Evolutionary conservation across 2,888 invertebrate species (phyloP), one percentile per base, ranked within the genome.

Genomic region (Tethea ocularis): DNA sequence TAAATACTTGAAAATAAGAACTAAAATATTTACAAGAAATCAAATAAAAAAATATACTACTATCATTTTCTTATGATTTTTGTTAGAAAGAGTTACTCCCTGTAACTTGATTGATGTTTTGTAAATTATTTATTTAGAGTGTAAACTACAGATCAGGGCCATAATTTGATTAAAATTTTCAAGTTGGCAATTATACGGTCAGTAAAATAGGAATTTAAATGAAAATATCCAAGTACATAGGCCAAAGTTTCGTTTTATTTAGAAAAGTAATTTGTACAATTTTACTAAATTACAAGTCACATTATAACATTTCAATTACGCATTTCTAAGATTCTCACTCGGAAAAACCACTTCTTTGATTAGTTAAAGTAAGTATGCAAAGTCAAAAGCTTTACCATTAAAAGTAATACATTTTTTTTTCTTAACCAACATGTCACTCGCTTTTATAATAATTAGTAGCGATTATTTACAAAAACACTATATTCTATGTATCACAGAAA

Each of bases 401-500:
- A 58, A 23, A 38, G 61, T 64, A 66, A 66, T 68, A 61, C 73
- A 82, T 74, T 77, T 79, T 71, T 79, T 69, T 73, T 75, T 77
- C 74, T 79, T 85, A 86, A 13, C 85, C 82, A 79, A 82, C 17
- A 79, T 73, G 72, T 82, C 80, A 80, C 83, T 83, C 81, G 75
- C 72, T 68, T 79, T 74, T n/a, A n/a, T n/a, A 63, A 33, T 54
- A 54, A 22, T 36, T 80, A 76, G 72, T 80, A 83, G 85, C 82
- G 64, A 74, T 74, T 89, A 90, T 91, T 84, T 91, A 91, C 91
- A 91, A 84, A 33, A 81, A 83, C 82, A 80, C 77, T 82, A 46
- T 90, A 89, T 74, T 86, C 91, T 93, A 92, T 86, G 86, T 93
- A 93, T 93, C 92, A 93, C 92, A 93, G 92, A 92, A 92, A 90